These are phyloP conservation scores for Tinamus major DNA, from an alignment of 2,797 vertebrate genomes.

Conservation along the genomic window DNA sequence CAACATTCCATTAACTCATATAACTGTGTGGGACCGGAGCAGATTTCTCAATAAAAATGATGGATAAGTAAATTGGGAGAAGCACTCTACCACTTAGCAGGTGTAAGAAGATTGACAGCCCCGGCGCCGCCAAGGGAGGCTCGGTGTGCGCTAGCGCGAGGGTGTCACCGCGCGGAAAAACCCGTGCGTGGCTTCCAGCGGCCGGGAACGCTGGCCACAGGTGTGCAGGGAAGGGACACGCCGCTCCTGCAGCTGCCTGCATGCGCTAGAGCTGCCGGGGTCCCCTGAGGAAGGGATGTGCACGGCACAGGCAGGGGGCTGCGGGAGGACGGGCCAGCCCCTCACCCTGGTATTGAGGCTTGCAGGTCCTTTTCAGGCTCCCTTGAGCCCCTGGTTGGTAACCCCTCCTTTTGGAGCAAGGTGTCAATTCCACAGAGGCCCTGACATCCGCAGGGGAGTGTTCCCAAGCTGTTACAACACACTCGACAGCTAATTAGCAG, in stretches of 20 bases:
- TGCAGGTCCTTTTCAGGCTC: neutral
- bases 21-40: constrained; percentile 70
- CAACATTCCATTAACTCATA: constrained; percentile 70
- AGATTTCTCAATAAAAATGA: constrained; percentile 76
- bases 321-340: rapidly evolving
- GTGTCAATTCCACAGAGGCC: neutral
- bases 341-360: rapidly evolving
- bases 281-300: rapidly evolving
- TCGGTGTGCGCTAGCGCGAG: neutral
- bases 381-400: neutral
- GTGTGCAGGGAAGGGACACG: neutral
- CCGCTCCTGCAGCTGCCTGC: neutral
- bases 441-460: neutral
- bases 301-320: neutral
- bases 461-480: neutral
- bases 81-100: constrained; percentile 74
- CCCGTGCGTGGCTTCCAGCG: neutral
- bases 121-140: neutral
- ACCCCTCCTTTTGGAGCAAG: neutral
- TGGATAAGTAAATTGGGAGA: constrained; percentile 73
- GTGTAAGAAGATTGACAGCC: constrained; percentile 64
- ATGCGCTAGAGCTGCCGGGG: neutral
- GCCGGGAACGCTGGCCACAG: neutral
- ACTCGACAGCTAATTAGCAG: neutral
- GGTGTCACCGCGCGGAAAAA: neutral